A percentile compares a stretch with the other conserved stretches of the same genome.
Evolutionary conservation across 2,888 invertebrate species (phyloP).

Genomic region (Brachylomia viminalis): DNA sequence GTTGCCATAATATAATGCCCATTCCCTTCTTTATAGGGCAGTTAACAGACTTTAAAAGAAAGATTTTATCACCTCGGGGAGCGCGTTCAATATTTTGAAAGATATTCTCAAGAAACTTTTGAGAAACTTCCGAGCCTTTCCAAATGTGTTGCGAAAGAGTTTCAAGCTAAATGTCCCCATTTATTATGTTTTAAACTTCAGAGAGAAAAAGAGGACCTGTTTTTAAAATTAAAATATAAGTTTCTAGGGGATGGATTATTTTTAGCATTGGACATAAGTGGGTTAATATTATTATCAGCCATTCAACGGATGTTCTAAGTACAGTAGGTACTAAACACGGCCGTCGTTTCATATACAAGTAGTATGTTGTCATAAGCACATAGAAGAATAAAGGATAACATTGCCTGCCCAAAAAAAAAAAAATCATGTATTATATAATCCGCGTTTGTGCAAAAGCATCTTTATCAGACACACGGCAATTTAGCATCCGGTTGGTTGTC

Average conservation of each 20-base stretch:
- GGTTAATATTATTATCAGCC: background rate
- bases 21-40: slow-evolving; percentile 20
- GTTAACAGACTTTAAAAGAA: slow-evolving; percentile 37
- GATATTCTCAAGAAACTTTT: slow-evolving; percentile 8
- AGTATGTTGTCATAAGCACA: background rate
- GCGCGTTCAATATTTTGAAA: slow-evolving; percentile 1
- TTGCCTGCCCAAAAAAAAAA: background rate
- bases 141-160: slow-evolving; percentile 29
- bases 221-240: slow-evolving; percentile 29
- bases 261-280: slow-evolving; percentile 4
- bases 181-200: slow-evolving; percentile 28
- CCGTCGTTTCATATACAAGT: background rate
- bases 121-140: background rate
- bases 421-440: background rate
- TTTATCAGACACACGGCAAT: background rate
- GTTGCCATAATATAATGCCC: slow-evolving; percentile 2
- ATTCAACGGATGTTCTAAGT: background rate
- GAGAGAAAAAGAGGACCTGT: slow-evolving; percentile 16
- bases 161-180: slow-evolving; percentile 13
- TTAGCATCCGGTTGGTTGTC: slow-evolving; percentile 10
- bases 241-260: slow-evolving; percentile 29
- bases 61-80: slow-evolving; percentile 16
- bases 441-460: background rate
- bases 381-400: background rate
- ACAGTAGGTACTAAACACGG: background rate